phyloP scores from a whole-genome alignment of 2,888 invertebrate species.

The Drosophila dives region DNA sequence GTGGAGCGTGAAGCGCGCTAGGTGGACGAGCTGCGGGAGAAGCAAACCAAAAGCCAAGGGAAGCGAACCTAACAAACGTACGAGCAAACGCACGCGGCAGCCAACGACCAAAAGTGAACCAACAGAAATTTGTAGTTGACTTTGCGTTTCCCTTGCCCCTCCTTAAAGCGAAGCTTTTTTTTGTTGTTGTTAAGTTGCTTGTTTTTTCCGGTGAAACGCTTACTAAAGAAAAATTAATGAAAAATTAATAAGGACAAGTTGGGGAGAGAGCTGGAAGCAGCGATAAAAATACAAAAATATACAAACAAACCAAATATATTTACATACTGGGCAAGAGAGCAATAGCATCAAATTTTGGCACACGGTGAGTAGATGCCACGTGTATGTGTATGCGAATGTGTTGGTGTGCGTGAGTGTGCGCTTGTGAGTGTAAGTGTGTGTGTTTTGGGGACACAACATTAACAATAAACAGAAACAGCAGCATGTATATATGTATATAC shows the following conservation, averaged over 20 bases:
- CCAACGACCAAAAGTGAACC: slow-evolving; percentile 28
- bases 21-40: slow-evolving; percentile 41
- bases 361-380: slow-evolving; percentile 57
- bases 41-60: slow-evolving; percentile 13
- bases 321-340: slow-evolving; percentile 24
- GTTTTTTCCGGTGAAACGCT: slow-evolving; percentile 45
- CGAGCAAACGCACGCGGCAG: slow-evolving; percentile 11
- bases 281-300: slow-evolving; percentile 24
- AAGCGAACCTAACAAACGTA: slow-evolving; percentile 8
- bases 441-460: slow-evolving; percentile 47
- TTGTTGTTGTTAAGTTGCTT: slow-evolving; percentile 33
- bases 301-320: slow-evolving; percentile 10
- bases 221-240: slow-evolving; percentile 55
- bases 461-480: slow-evolving; percentile 70
- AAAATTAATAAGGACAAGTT: slow-evolving; percentile 68
- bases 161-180: slow-evolving; percentile 18
- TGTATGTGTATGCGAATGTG: slow-evolving; percentile 15
- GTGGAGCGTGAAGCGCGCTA: slow-evolving; percentile 15
- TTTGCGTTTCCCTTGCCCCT: slow-evolving; percentile 42
- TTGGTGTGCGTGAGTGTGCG: slow-evolving; percentile 11
- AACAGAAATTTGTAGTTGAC: slow-evolving; percentile 44
- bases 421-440: slow-evolving; percentile 7
- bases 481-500: slow-evolving; percentile 10
- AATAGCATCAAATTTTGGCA: slow-evolving; percentile 47
- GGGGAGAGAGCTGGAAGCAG: slow-evolving; percentile 21